phyloP scores from a whole-genome alignment of 2,113 vertebrate genomes.

The Acanthochromis polyacanthus region DNA sequence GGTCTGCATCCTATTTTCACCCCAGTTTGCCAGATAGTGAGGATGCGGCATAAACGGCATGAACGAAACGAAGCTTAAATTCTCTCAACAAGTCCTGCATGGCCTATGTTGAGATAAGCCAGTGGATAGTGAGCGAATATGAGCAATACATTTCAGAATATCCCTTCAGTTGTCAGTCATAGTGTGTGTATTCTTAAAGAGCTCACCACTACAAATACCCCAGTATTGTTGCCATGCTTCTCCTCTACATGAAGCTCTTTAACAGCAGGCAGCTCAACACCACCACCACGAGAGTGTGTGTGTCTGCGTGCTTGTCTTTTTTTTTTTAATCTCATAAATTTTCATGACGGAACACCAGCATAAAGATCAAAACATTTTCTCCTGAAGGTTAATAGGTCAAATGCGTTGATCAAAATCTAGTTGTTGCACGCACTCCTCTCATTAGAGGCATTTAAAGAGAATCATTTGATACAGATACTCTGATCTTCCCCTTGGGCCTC shows the following conservation, averaged over 20 bases:
- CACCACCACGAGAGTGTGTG: neutral
- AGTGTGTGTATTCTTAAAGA: conserved; percentile 1
- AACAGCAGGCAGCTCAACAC: conserved; percentile 32
- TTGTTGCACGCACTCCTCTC: conserved; percentile 75
- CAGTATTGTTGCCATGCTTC: conserved; percentile 24
- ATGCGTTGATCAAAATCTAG: conserved; percentile 73
- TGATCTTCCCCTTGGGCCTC: conserved; percentile 78
- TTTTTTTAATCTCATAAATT: conserved; percentile 54
- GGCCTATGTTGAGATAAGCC: conserved; percentile 29
- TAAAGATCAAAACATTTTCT: conserved; percentile 70
- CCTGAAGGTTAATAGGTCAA: conserved; percentile 83
- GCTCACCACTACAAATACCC: neutral
- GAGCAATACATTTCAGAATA: conserved; percentile 24
- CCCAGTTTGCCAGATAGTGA: conserved; percentile 28
- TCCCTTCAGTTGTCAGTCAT: conserved; percentile 24
- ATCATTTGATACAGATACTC: conserved; percentile 78
- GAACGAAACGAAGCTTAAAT: conserved; percentile 14
- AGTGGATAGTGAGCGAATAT: conserved; percentile 17
- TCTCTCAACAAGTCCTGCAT: conserved; percentile 16
- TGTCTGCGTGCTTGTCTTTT: conserved; percentile 22
- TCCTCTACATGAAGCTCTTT: conserved; percentile 35
- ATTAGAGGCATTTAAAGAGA: conserved; percentile 80
- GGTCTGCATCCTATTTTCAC: conserved; percentile 40
- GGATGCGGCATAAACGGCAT: conserved; percentile 22
- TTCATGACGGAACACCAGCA: conserved; percentile 59